phyloP scores from a whole-genome alignment of 2,113 vertebrate species.

The Rhinolophus ferrumequinum region DNA sequence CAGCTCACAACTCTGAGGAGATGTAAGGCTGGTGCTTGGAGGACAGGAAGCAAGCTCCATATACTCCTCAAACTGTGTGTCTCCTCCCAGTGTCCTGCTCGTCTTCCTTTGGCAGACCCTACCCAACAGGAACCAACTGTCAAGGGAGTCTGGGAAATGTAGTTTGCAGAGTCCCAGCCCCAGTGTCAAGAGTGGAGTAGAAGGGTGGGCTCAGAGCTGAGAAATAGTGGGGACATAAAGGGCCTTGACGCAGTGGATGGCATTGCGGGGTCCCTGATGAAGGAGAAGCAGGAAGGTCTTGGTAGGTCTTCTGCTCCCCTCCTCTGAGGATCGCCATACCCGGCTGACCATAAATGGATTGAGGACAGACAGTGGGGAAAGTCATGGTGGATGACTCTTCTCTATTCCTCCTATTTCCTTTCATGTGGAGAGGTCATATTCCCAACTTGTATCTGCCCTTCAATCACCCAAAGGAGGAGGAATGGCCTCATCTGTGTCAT shows the following conservation, averaged over 20 bases:
- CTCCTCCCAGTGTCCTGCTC: neutral
- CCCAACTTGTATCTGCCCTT: neutral
- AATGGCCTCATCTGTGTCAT: too few relatives aligned
- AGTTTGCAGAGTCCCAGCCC: neutral
- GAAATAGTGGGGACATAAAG: neutral
- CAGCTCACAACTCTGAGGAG: neutral
- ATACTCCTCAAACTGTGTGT: neutral
- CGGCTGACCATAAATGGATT: neutral
- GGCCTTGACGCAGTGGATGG: neutral
- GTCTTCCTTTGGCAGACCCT: neutral
- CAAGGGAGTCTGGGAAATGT: neutral
- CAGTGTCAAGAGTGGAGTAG: neutral
- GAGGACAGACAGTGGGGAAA: neutral
- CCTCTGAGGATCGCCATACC: fast-evolving
- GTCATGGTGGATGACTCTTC: neutral
- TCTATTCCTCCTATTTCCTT: neutral
- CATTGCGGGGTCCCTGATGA: neutral
- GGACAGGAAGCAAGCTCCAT: neutral
- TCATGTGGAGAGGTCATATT: neutral
- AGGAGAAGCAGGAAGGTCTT: neutral
- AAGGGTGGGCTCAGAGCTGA: neutral
- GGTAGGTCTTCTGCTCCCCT: too few relatives aligned
- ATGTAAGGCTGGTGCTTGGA: neutral
- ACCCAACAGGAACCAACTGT: neutral
- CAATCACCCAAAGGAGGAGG: neutral